Base-by-base conservation (phyloP, 2,797 vertebrate species). In the Gymnopithys bicolor region DNA sequence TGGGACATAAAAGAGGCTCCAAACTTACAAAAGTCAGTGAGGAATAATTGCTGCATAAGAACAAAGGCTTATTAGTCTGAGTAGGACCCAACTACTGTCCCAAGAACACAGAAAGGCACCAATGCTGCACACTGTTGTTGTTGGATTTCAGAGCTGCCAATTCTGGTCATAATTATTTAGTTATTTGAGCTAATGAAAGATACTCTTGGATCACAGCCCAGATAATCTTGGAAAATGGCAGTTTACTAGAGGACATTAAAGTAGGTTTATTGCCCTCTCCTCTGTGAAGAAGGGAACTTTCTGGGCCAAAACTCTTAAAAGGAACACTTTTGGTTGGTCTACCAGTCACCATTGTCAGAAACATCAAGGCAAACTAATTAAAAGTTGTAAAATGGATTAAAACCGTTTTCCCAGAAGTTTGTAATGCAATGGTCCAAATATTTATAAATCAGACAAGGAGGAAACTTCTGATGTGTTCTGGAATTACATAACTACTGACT, bases 141-240 rank as follows among this genome's bases (percentile, higher is more conserved):
- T 4, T 96, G 94, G 87, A 91, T 84, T 87, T 89, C 75, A 74
- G 87, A 91, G 83, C 87, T 95, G 93, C 83, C 87, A 94, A 80
- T 94, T 93, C 87, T 97, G 94, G 66, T 95, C 87, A 87, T 94
- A 94, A 93, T 97, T 96, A 96, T 93, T 95, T 69, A 66, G 92
- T 76, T 94, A 87, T 88, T 93, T 87, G 91, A 90, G 90, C 89
- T 96, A 96, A 97, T 94, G 95, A 94, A 95, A 94, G 93, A 94
- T 96, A 81, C 76, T 86, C 41, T 93, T 96, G 95, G 95, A 90
- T 82, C 49, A 53, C 74, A 82, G 94, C 94, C 95, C 90, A 94
- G 89, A 74, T 94, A 91, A 86, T 96, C 93, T 82, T 97, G 94
- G 87, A 96, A 96, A 96, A 95, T 74, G 70, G 80, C 63, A 82